Evolutionary conservation across 30 jellyfish, hydroid and myxozoan genomes (phyloP), one percentile per base, ranked within the genome.

Genomic region (Hydractinia echinata): DNA sequence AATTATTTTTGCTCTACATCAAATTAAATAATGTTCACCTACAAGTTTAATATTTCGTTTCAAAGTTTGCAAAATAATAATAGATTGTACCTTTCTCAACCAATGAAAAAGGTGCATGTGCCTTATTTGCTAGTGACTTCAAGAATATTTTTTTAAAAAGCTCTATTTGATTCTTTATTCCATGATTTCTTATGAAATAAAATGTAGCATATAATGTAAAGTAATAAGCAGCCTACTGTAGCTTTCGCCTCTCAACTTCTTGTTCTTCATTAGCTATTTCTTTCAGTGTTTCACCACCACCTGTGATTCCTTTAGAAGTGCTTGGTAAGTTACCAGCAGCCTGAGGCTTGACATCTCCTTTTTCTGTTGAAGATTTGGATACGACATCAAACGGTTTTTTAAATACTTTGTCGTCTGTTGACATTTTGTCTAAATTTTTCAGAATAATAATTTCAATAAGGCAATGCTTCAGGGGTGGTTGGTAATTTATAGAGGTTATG

Each of bases 221-320:
- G 30, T 7, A 7, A 7, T 16, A 76, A 8, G 54, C 18, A 20
- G 15, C 56, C 6, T 80, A 80, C 87, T 21, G 72, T 60, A 80
- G 70, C 55, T 80, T 80, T 67, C 44, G 5, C 50, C 87, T 62
- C 44, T 80, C 85, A 10, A 80, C 87, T 10, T 66, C 87, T 80
- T 80, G 87, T 51, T 80, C 87, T 66, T 80, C 87, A 52, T 62
- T 20, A 60, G 20, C 69, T 21, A 68, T 50, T 54, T 77, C 73
- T 77, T 39, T 64, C 18, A 44, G 18, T 64, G 18, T 64, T 51
- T 64, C 19, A n/a, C 74, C 74, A 6, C 74, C 74, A 64, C 69
- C 19, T 13, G 18, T 58, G 19, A 0, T 58, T 11, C 19, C 74
- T n/a, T 51, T 51, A 64, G 74, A 6, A 51, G 74, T 64, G 19